Conservation (phyloP, 2,888 invertebrate genomes). For the Eupithecia inturbata region DNA sequence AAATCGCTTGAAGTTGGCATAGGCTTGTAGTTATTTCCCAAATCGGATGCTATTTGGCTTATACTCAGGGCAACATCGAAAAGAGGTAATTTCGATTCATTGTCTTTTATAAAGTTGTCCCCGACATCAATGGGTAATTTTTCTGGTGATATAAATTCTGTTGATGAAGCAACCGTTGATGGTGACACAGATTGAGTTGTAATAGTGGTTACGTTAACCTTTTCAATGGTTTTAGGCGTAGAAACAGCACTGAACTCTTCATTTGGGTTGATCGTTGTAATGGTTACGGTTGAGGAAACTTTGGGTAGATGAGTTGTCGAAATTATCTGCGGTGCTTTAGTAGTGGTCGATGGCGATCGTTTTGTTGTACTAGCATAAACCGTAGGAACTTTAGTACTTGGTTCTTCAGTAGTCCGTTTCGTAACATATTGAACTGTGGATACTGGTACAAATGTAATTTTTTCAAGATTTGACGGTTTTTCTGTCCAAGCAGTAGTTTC, state of each 20-base stretch:
- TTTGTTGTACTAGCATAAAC: slow-evolving; percentile 49
- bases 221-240: slow-evolving; percentile 56
- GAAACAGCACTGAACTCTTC: slow-evolving; percentile 38
- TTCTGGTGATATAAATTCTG: slow-evolving; percentile 59
- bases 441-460: slow-evolving; percentile 67
- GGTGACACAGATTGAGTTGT: slow-evolving; percentile 78
- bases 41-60: slow-evolving; percentile 80
- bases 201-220: slow-evolving; percentile 68
- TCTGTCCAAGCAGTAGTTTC: slow-evolving; percentile 46
- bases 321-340: slow-evolving; percentile 43
- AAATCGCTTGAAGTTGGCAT: slow-evolving; percentile 68
- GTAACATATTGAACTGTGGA: slow-evolving; percentile 64
- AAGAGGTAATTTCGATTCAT: slow-evolving; percentile 59
- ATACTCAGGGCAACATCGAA: slow-evolving; percentile 80
- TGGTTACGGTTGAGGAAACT: slow-evolving; percentile 35
- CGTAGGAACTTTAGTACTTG: slow-evolving; percentile 45
- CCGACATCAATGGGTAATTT: slow-evolving; percentile 41
- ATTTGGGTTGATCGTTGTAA: slow-evolving; percentile 33
- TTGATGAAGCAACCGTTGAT: slow-evolving; percentile 68
- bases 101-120: slow-evolving; percentile 44
- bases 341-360: slow-evolving; percentile 44
- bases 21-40: slow-evolving; percentile 69
- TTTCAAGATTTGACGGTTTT: slow-evolving; percentile 60
- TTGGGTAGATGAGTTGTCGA: slow-evolving; percentile 41
- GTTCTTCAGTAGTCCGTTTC: slow-evolving; percentile 58